Conservation (phyloP, 2,113 vertebrate genomes). For the Cynocephalus volans region DNA sequence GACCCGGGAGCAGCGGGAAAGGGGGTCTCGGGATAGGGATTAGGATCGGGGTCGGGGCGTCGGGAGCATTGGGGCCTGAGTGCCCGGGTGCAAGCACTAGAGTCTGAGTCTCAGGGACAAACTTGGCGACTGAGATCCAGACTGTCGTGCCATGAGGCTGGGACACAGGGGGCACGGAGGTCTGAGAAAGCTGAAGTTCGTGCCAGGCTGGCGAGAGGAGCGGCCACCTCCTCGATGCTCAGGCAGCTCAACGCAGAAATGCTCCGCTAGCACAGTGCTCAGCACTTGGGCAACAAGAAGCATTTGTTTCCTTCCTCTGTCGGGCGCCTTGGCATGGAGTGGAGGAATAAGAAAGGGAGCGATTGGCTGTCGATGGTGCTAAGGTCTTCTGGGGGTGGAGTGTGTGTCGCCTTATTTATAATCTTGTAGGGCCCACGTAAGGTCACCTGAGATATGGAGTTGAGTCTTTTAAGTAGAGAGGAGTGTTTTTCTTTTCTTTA, state of each 20-base stretch:
- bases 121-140: neutral
- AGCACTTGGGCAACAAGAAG: constrained; percentile 41
- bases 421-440: neutral
- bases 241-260: neutral
- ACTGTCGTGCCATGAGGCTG: constrained; percentile 70
- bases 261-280: constrained; percentile 7
- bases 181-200: constrained; percentile 50
- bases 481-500: constrained; percentile 1
- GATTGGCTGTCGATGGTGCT: neutral
- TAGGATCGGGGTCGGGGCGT: accelerated
- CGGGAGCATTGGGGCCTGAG: accelerated
- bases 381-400: constrained; percentile 30
- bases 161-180: constrained; percentile 21
- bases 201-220: neutral
- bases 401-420: neutral
- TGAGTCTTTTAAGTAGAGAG: constrained; percentile 12
- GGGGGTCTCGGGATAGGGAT: neutral
- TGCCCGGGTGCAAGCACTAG: neutral
- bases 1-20: neutral
- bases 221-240: neutral
- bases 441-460: neutral
- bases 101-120: neutral
- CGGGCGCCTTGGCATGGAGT: neutral
- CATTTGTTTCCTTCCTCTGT: constrained; percentile 43
- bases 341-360: neutral